Evolutionary conservation across 1,140 invertebrate genomes (phyloP).

Genomic region (Diabrotica undecimpunctata): DNA sequence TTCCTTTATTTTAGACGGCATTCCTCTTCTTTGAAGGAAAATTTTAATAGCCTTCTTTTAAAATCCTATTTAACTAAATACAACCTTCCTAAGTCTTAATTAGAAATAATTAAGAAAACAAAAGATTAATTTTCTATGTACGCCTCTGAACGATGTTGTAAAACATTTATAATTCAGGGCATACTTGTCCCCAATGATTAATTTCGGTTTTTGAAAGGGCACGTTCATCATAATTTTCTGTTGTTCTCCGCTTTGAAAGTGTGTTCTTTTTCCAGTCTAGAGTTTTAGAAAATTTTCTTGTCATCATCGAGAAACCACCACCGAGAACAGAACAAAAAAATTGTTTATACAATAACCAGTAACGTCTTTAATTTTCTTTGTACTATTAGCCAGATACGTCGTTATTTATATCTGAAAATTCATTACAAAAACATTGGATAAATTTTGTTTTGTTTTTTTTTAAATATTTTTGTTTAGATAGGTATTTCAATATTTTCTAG

Average conservation of each 20-base stretch:
- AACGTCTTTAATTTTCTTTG: background rate
- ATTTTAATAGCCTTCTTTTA: no score
- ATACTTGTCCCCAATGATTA: conserved; percentile 2
- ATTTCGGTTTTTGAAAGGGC: background rate
- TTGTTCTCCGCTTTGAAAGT: background rate
- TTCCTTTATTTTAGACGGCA: no score
- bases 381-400: no score
- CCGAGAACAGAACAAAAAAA: background rate
- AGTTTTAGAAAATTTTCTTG: background rate
- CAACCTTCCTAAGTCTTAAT: no score
- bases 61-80: no score
- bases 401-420: no score
- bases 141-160: background rate
- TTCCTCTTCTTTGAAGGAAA: no score
- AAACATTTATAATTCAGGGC: background rate
- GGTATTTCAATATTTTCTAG: no score
- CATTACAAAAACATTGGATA: no score
- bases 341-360: background rate
- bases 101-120: no score
- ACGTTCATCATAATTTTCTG: conserved; percentile 2
- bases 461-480: no score
- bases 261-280: background rate
- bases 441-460: no score
- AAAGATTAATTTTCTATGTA: background rate
- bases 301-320: background rate